These are phyloP conservation scores for Philereme transversata DNA, from an alignment of 2,888 invertebrate genomes.

Conservation along the genomic window DNA sequence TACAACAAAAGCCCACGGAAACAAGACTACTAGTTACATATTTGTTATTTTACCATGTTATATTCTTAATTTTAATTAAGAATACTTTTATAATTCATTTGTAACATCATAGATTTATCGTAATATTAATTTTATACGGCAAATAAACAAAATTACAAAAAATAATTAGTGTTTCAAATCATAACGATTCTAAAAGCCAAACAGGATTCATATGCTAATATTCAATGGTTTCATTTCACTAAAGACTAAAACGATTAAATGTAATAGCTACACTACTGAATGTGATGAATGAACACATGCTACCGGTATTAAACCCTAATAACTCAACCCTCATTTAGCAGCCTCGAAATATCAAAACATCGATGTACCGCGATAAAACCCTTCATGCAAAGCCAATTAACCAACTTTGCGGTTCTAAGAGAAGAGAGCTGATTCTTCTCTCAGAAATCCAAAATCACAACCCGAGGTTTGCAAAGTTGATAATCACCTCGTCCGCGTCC, in stretches of 20 bases:
- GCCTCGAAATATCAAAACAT: constrained; percentile 14
- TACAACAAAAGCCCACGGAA: constrained; percentile 13
- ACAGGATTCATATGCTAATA: constrained; percentile 11
- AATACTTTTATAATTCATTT: constrained; percentile 38
- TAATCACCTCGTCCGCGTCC: constrained; percentile 26
- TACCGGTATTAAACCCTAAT: constrained; percentile 54
- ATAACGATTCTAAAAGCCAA: background rate
- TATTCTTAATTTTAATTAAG: constrained; percentile 28
- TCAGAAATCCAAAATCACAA: constrained; percentile 37
- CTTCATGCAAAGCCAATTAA: constrained; percentile 45
- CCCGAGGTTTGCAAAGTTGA: constrained; percentile 25
- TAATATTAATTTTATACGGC: constrained; percentile 31
- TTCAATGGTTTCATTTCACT: constrained; percentile 6
- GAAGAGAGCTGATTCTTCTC: constrained; percentile 24
- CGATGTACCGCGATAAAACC: constrained; percentile 42
- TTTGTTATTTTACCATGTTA: constrained; percentile 14
- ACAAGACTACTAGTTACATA: constrained; percentile 20
- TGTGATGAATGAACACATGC: constrained; percentile 44
- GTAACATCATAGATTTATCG: constrained; percentile 34
- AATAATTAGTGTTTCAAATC: constrained; percentile 3
- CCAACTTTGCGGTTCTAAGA: constrained; percentile 43
- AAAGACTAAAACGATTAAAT: constrained; percentile 23
- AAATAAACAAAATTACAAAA: constrained; percentile 21
- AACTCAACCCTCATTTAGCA: constrained; percentile 45
- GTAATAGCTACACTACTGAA: constrained; percentile 25